Percentiles rank a stretch among this genome's conserved stretches.
Evolutionary conservation across 2,797 vertebrate genomes (phyloP).

Genomic region (Phylloscopus collybita): DNA sequence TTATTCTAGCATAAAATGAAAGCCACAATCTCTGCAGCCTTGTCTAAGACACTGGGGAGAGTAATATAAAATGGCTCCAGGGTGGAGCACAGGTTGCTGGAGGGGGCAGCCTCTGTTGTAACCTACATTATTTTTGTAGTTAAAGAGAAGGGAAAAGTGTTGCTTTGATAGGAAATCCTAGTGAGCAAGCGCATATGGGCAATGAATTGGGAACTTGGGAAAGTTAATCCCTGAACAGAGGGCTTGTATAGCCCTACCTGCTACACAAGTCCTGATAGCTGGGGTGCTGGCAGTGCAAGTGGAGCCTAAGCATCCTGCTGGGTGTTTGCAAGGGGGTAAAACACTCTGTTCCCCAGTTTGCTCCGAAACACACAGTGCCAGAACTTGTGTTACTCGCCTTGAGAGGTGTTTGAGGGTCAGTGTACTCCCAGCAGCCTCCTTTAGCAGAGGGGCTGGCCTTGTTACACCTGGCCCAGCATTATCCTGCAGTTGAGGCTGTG

Average conservation of each 20-base stretch:
- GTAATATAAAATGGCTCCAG: conserved; percentile 27
- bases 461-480: background rate
- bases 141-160: background rate
- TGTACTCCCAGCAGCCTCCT: background rate
- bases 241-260: background rate
- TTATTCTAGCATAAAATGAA: conserved; percentile 34
- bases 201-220: background rate
- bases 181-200: background rate
- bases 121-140: background rate
- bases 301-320: background rate
- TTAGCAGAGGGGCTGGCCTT: background rate
- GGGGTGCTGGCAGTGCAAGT: background rate
- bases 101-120: background rate
- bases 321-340: background rate
- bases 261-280: fast-evolving
- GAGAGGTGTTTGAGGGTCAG: fast-evolving
- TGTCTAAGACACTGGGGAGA: background rate
- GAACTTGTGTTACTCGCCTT: background rate
- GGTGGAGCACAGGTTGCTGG: background rate
- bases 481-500: fast-evolving
- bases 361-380: background rate
- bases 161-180: background rate
- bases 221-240: background rate
- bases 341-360: background rate
- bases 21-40: background rate